A percentile compares a stretch with the other conserved stretches of the same genome.
phyloP scores from a whole-genome alignment of 2,888 invertebrate genomes.

The Patella caerulea region DNA sequence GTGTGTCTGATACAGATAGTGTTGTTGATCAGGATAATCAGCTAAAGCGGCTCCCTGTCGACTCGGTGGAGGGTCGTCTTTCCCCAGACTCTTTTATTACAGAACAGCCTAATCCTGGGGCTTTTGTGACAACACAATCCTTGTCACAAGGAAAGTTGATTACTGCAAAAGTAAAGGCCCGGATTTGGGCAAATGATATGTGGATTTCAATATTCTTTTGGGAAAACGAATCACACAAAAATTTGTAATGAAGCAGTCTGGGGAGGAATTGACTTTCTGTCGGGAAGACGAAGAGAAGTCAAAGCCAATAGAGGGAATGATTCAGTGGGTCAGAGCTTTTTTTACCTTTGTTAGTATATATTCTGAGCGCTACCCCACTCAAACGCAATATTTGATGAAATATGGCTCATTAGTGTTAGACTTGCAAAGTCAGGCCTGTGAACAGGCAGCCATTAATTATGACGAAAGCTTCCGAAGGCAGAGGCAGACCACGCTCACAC shows the following conservation, averaged over 20 bases:
- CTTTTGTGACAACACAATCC: too few relatives aligned
- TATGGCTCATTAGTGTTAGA: background rate
- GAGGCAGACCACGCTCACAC: background rate
- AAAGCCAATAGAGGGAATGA: background rate
- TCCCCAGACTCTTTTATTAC: too few relatives aligned
- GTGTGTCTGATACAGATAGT: too few relatives aligned
- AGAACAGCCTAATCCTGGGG: too few relatives aligned
- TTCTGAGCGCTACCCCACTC: background rate
- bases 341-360: background rate
- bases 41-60: too few relatives aligned
- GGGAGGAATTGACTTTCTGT: background rate
- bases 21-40: too few relatives aligned
- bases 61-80: too few relatives aligned
- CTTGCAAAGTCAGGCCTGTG: background rate
- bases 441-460: background rate
- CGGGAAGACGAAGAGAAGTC: background rate
- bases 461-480: background rate
- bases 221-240: background rate
- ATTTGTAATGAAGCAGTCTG: background rate
- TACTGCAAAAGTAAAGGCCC: background rate
- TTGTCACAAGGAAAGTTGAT: too few relatives aligned
- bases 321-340: background rate
- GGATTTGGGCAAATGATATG: background rate
- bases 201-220: background rate
- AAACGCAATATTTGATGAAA: background rate